A percentile compares a stretch with the other conserved stretches of the same genome.
These are phyloP conservation scores for Synergus umbraculus DNA, from an alignment of 2,888 invertebrate genomes.

Conservation along the genomic window DNA sequence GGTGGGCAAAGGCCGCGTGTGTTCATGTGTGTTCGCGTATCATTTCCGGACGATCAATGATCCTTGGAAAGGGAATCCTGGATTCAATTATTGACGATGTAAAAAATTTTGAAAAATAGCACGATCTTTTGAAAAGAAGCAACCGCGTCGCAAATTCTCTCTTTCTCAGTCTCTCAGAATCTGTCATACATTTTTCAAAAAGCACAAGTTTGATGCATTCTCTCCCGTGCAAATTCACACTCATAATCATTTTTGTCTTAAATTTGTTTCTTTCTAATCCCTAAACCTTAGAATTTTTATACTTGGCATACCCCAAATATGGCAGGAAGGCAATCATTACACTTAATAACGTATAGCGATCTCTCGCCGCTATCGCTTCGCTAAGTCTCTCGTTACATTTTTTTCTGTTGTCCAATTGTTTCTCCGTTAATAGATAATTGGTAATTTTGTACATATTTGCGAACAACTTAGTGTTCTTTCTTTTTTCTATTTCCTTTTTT, in stretches of 20 bases:
- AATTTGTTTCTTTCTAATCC: conserved; percentile 64
- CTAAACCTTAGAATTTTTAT: conserved; percentile 78
- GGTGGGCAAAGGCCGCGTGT: conserved; percentile 64
- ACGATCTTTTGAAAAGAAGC: conserved; percentile 67
- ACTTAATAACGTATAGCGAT: conserved; percentile 78
- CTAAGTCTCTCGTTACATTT: conserved; percentile 44
- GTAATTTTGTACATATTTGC: conserved; percentile 64
- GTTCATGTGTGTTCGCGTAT: conserved; percentile 49
- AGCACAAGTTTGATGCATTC: conserved; percentile 48
- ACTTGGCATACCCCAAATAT: conserved; percentile 81
- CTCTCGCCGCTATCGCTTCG: conserved; percentile 60
- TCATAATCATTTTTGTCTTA: conserved; percentile 56
- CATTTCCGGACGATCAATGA: conserved; percentile 56
- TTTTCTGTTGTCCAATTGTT: conserved; percentile 27
- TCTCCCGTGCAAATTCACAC: conserved; percentile 56
- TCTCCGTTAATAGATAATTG: conserved; percentile 49
- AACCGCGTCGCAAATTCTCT: conserved; percentile 55
- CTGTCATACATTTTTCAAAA: conserved; percentile 53
- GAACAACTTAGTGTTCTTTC: conserved; percentile 9
- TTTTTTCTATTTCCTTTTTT: conserved; percentile 28
- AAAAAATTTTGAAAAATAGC: conserved; percentile 76
- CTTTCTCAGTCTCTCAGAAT: conserved; percentile 49
- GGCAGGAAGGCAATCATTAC: conserved; percentile 83
- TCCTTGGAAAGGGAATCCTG: conserved; percentile 56
- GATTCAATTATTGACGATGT: conserved; percentile 51